These are phyloP conservation scores for Incurvaria masculella DNA, from an alignment of 2,888 invertebrate species.

Conservation along the genomic window DNA sequence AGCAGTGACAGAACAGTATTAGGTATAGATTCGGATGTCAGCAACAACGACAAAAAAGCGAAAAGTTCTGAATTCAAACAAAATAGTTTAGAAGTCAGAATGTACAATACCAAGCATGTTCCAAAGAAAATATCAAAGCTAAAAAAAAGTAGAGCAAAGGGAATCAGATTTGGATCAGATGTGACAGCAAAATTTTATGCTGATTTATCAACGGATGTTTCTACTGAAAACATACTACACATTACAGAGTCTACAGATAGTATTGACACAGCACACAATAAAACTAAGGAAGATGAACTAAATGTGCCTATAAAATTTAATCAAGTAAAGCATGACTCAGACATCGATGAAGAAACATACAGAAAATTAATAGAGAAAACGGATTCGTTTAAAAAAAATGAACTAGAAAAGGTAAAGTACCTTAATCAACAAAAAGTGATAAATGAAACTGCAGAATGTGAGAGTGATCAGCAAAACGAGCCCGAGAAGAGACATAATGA, in stretches of 20 bases:
- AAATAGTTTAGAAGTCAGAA: conserved; percentile 51
- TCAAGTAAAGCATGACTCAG: conserved; percentile 35
- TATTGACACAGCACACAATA: conserved; percentile 35
- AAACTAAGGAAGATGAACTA: conserved; percentile 30
- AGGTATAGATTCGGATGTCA: conserved; percentile 35
- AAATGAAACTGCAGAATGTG: conserved; percentile 40
- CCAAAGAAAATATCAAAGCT: conserved; percentile 69
- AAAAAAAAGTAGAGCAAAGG: conserved; percentile 63
- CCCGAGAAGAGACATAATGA: conserved; percentile 22
- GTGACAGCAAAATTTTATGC: conserved; percentile 67
- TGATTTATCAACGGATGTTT: conserved; percentile 61
- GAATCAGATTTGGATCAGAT: conserved; percentile 41
- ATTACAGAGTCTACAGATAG: conserved; percentile 66
- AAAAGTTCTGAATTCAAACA: conserved; percentile 25
- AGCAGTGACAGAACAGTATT: conserved; percentile 21
- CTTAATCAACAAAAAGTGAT: conserved; percentile 50
- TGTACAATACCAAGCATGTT: conserved; percentile 66
- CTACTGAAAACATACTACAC: conserved; percentile 57
- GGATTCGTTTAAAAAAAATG: conserved; percentile 53
- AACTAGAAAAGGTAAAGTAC: conserved; percentile 48
- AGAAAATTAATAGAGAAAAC: conserved; percentile 50
- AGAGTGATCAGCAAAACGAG: conserved; percentile 25
- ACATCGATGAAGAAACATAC: conserved; percentile 48
- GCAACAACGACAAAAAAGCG: conserved; percentile 35
- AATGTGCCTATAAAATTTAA: conserved; percentile 20